Conservation (phyloP, 2,113 vertebrate genomes). For the Mystacornis crossleyi region DNA sequence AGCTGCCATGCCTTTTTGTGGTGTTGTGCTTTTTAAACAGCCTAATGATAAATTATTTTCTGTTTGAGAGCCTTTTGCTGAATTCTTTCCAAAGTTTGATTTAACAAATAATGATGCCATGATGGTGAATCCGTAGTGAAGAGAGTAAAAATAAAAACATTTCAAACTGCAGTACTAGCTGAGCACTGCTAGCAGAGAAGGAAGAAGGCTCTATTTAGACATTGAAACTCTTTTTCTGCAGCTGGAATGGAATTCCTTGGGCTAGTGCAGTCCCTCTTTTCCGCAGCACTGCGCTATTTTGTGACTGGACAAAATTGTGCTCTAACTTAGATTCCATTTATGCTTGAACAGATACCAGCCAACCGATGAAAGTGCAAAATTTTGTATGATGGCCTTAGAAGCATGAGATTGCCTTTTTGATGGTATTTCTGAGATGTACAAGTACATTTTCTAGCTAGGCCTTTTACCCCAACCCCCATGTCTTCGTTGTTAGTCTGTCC, state of each 20-base stretch:
- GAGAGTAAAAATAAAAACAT: neutral
- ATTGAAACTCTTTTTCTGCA: neutral
- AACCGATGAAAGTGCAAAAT: neutral
- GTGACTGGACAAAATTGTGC: neutral
- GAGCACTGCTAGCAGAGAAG: neutral
- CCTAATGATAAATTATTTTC: neutral
- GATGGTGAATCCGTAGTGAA: neutral
- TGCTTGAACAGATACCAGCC: neutral
- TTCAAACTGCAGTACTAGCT: neutral
- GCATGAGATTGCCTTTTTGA: neutral
- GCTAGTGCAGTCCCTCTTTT: neutral
- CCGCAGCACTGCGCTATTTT: neutral
- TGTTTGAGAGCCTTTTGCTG: neutral
- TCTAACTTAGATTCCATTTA: neutral
- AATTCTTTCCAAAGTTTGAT: neutral
- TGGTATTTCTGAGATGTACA: neutral
- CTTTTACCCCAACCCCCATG: neutral
- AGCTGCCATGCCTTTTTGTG: neutral
- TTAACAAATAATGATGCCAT: neutral
- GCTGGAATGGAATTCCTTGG: neutral
- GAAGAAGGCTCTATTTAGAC: neutral
- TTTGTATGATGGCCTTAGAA: neutral
- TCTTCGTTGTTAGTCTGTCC: neutral
- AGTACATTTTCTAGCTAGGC: neutral
- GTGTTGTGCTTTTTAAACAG: neutral